phyloP scores from a whole-genome alignment of 2,113 vertebrate genomes.

The Platichthys stellatus region DNA sequence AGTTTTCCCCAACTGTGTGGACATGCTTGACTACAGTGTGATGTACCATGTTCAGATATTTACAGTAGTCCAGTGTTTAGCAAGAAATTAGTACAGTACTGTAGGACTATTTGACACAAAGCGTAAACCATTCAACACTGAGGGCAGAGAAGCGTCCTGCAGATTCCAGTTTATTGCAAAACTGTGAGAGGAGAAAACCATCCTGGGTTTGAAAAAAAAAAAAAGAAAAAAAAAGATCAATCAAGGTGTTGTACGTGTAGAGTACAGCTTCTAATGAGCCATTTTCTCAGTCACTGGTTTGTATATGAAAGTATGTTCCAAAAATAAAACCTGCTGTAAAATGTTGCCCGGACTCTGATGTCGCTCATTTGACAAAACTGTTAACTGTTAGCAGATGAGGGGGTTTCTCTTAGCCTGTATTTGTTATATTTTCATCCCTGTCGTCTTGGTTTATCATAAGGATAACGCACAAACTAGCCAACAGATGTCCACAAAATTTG shows the following conservation, averaged over 20 bases:
- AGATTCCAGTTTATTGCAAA: conserved; percentile 62
- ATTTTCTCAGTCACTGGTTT: conserved; percentile 84
- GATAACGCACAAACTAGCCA: too few relatives aligned
- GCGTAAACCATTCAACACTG: conserved; percentile 55
- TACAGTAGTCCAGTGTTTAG: conserved; percentile 78
- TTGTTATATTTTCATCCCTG: too few relatives aligned
- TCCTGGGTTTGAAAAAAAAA: conserved; percentile 22
- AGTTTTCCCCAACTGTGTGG: conserved; percentile 70
- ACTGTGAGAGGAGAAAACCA: conserved; percentile 42
- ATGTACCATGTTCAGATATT: conserved; percentile 72
- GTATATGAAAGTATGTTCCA: conserved; percentile 80
- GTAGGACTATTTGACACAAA: conserved; percentile 67
- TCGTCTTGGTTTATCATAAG: too few relatives aligned
- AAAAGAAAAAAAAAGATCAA: conserved; percentile 25
- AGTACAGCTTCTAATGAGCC: conserved; percentile 79
- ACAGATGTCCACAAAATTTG: too few relatives aligned
- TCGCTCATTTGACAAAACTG: conserved; percentile 29
- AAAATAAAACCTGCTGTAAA: conserved; percentile 83
- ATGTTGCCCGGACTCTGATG: conserved; percentile 46
- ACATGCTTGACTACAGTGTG: conserved; percentile 73
- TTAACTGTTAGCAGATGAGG: too few relatives aligned
- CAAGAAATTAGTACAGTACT: conserved; percentile 73
- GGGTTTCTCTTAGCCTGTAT: too few relatives aligned
- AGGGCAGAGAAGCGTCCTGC: conserved; percentile 57
- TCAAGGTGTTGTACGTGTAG: conserved; percentile 61